These are phyloP conservation scores for Eremophila alpestris DNA, from an alignment of 2,797 vertebrate genomes.

Conservation along the genomic window DNA sequence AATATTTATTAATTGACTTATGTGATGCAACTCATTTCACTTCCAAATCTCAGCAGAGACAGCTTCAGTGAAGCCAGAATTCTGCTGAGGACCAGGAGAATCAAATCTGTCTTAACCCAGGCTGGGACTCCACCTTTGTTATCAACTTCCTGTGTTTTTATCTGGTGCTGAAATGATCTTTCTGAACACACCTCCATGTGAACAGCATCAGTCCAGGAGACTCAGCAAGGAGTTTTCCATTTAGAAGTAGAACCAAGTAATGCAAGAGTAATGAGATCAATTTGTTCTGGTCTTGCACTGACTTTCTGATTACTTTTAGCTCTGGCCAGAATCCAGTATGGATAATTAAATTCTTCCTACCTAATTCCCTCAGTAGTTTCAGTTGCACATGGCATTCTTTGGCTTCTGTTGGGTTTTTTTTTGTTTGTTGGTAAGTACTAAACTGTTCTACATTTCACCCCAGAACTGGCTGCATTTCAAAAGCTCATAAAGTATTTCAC, in stretches of 20 bases:
- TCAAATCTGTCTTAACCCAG: not conserved
- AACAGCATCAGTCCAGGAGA: not conserved
- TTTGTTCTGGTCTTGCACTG: constrained; percentile 10
- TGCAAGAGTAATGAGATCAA: constrained; percentile 9
- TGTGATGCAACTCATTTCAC: not conserved
- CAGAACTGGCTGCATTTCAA: constrained; percentile 10
- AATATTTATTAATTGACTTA: not conserved
- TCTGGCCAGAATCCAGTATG: constrained; percentile 9
- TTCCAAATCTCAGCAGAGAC: not conserved
- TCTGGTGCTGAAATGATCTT: not conserved
- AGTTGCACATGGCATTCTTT: constrained; percentile 26
- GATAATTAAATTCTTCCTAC: constrained; percentile 40
- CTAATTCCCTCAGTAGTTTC: constrained; percentile 12
- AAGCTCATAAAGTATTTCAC: not conserved
- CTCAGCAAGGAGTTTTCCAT: not conserved
- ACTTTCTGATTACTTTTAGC: constrained; percentile 37
- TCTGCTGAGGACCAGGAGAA: not conserved
- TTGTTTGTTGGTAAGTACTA: not conserved
- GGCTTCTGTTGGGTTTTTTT: not conserved
- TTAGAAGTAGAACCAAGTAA: not conserved
- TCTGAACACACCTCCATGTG: rapidly evolving
- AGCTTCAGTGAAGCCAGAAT: not conserved
- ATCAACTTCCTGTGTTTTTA: not conserved
- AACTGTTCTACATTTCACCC: not conserved
- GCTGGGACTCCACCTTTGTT: not conserved